A percentile compares a stretch with the other conserved stretches of the same genome.
phyloP scores from a whole-genome alignment of 2,113 vertebrate genomes.

The Desmodus rotundus region DNA sequence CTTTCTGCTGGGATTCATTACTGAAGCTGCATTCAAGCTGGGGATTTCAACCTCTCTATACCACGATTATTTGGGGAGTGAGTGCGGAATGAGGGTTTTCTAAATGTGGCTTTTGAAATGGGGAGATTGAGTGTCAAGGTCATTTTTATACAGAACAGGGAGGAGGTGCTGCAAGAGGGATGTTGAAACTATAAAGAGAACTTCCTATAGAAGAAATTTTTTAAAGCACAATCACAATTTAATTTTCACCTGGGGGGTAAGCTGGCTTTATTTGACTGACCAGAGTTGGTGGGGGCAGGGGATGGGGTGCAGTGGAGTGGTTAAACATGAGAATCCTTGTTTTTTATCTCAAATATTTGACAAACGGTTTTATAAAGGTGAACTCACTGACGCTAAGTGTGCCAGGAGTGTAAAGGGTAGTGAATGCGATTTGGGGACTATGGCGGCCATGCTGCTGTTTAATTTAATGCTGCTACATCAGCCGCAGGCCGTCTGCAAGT shows the following conservation, averaged over 20 bases:
- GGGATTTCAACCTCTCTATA: background rate
- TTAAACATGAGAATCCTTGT: background rate
- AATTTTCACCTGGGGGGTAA: background rate
- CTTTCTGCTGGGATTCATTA: conserved; percentile 33
- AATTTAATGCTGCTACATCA: background rate
- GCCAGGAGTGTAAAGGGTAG: background rate
- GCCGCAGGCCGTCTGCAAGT: background rate
- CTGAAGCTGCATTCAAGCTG: background rate
- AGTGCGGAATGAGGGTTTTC: background rate
- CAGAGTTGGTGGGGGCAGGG: background rate
- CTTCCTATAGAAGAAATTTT: background rate
- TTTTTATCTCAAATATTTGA: background rate
- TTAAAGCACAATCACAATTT: background rate
- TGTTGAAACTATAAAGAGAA: background rate
- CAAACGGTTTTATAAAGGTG: background rate
- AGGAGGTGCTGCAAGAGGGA: background rate
- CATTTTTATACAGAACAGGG: background rate
- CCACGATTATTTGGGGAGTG: background rate
- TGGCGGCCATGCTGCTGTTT: background rate
- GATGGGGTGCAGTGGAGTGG: no score
- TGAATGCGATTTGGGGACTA: background rate
- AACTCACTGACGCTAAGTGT: background rate
- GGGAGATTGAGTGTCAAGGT: background rate
- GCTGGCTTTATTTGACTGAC: background rate
- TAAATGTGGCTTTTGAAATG: background rate